These are phyloP conservation scores for Hypsibius dujardini DNA, from an alignment of 1,140 invertebrate species.

Conservation along the genomic window DNA sequence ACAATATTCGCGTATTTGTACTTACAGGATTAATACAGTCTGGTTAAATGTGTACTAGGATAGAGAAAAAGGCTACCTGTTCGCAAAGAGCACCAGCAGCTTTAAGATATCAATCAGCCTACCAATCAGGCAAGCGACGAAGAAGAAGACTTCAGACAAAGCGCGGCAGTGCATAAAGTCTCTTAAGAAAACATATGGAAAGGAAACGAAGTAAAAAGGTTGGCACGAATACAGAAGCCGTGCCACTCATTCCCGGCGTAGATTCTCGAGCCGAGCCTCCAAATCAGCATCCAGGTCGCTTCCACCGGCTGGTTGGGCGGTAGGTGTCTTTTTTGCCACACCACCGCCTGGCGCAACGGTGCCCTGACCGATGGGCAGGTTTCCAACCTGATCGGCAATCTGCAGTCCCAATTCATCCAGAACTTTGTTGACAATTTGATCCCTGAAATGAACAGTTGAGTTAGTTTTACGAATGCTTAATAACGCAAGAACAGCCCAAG, in stretches of 20 bases:
- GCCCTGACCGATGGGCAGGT: constrained; percentile 55
- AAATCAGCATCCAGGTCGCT: constrained; percentile 78
- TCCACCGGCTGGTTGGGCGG: constrained; percentile 32
- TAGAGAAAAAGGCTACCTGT: too few species aligned
- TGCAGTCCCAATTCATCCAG: constrained; percentile 91
- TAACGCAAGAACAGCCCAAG: neutral
- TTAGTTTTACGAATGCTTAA: constrained; percentile 57
- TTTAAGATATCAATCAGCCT: too few species aligned
- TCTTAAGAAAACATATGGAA: too few species aligned
- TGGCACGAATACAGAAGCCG: too few species aligned
- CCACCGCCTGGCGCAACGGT: constrained; percentile 42
- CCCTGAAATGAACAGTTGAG: constrained; percentile 28
- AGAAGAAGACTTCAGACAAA: too few species aligned
- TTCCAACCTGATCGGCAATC: constrained; percentile 66
- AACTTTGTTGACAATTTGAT: constrained; percentile 52
- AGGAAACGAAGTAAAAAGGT: too few species aligned
- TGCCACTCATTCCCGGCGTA: constrained; percentile 58
- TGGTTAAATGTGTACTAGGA: too few species aligned
- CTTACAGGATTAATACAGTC: too few species aligned
- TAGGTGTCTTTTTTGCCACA: constrained; percentile 35
- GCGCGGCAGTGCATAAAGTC: too few species aligned
- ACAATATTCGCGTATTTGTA: too few species aligned
- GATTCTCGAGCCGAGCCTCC: constrained; percentile 77
- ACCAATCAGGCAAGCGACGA: too few species aligned
- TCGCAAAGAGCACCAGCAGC: too few species aligned